Conservation (phyloP, 2,797 vertebrate species). For the Gymnoscopelus braueri region DNA sequence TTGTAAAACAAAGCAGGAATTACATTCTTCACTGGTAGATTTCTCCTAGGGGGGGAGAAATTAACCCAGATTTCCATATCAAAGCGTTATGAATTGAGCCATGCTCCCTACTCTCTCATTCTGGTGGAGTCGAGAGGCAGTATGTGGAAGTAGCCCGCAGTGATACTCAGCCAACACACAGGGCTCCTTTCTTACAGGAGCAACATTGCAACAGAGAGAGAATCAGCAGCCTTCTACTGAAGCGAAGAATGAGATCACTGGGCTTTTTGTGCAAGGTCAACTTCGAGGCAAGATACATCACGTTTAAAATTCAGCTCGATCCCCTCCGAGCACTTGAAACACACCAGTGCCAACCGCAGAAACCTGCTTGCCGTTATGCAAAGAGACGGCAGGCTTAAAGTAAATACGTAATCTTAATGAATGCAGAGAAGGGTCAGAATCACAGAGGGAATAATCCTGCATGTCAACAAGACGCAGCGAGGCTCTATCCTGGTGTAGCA, state of each 20-base stretch:
- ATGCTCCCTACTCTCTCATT: slow-evolving; percentile 74
- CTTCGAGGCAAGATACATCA: slow-evolving; percentile 68
- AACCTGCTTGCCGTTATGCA: slow-evolving; percentile 77
- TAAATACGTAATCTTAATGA: slow-evolving; percentile 83
- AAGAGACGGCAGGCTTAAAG: slow-evolving; percentile 77
- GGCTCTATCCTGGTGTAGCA: slow-evolving; percentile 63
- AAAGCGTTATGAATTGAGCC: slow-evolving; percentile 88
- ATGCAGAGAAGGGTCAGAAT: slow-evolving; percentile 78
- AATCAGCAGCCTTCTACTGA: slow-evolving; percentile 82
- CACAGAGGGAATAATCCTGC: slow-evolving; percentile 80
- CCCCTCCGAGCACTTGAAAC: slow-evolving; percentile 71
- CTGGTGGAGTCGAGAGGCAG: slow-evolving; percentile 68
- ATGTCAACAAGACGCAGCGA: slow-evolving; percentile 79
- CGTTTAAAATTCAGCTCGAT: slow-evolving; percentile 82
- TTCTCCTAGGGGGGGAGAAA: slow-evolving; percentile 88
- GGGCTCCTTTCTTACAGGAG: slow-evolving; percentile 77
- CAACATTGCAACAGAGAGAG: slow-evolving; percentile 72
- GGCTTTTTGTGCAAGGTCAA: slow-evolving; percentile 83
- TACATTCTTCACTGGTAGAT: slow-evolving; percentile 86
- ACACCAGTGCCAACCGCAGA: slow-evolving; percentile 68
- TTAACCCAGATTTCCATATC: slow-evolving; percentile 90
- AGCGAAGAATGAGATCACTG: slow-evolving; percentile 84
- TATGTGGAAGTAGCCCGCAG: slow-evolving; percentile 78
- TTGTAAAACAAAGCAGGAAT: slow-evolving; percentile 74
- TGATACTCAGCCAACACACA: slow-evolving; percentile 73